These are phyloP conservation scores for Malaclemys terrapin DNA, from an alignment of 2,113 vertebrate genomes.

Conservation along the genomic window DNA sequence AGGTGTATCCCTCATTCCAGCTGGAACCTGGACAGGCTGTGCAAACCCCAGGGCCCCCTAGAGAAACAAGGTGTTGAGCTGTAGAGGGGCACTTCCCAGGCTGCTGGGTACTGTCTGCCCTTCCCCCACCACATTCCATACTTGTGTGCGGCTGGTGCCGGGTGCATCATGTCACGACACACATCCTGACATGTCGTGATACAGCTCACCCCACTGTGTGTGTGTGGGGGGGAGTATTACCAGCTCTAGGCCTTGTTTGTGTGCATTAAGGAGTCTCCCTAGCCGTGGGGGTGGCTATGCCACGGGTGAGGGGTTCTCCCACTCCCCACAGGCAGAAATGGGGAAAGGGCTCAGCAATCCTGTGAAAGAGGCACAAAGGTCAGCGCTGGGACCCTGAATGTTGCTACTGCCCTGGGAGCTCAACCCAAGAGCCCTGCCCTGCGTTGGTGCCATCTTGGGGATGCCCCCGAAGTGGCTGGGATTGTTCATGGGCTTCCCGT, in stretches of 20 bases:
- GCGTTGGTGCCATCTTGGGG: no score
- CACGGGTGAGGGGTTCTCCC: background rate
- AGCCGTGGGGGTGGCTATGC: background rate
- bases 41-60: background rate
- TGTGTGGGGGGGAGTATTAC: background rate
- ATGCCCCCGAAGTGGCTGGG: background rate
- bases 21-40: background rate
- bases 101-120: background rate
- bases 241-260: background rate
- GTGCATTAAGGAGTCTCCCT: background rate
- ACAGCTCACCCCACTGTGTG: background rate
- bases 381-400: background rate
- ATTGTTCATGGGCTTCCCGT: background rate
- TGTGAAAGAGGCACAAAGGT: background rate
- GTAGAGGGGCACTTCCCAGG: background rate
- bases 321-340: background rate
- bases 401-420: background rate
- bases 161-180: background rate
- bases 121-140: background rate
- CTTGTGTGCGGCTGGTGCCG: background rate
- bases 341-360: background rate
- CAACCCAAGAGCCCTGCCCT: background rate
- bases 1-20: background rate
- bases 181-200: background rate
- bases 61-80: background rate